Evolutionary conservation across 2,888 invertebrate genomes (phyloP).

Genomic region (Cephus sareptanus): DNA sequence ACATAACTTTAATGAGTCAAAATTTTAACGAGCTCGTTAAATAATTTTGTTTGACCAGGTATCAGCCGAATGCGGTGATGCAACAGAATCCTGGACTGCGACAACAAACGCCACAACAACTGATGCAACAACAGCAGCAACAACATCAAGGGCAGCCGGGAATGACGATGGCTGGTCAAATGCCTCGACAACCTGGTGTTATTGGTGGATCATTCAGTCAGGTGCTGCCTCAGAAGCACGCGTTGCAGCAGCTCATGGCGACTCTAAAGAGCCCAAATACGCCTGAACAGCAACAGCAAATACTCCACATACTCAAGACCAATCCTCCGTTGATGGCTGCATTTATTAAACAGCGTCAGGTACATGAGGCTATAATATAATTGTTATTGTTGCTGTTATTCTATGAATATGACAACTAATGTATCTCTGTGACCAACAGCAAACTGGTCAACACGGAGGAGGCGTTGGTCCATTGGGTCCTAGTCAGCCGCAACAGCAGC

Average conservation of each 20-base stretch:
- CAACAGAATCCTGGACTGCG: conserved; percentile 64
- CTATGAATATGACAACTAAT: background rate
- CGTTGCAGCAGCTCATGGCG: conserved; percentile 87
- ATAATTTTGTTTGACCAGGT: conserved; percentile 38
- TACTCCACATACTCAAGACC: conserved; percentile 89
- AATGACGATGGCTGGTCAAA: conserved; percentile 58
- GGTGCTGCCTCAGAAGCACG: conserved; percentile 71
- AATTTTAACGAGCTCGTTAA: background rate
- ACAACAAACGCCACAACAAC: conserved; percentile 60
- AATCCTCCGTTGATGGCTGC: conserved; percentile 97
- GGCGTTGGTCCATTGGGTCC: conserved; percentile 57
- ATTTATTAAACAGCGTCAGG: conserved; percentile 89
- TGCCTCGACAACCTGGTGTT: conserved; percentile 59
- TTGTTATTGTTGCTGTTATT: background rate
- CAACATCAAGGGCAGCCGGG: conserved; percentile 54
- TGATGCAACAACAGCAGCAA: conserved; percentile 64
- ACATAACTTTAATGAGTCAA: background rate
- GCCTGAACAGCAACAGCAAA: conserved; percentile 91
- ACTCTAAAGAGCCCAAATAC: conserved; percentile 91
- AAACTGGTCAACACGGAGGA: conserved; percentile 57
- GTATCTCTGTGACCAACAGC: conserved; percentile 36
- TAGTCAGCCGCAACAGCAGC: conserved; percentile 63
- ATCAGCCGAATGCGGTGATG: conserved; percentile 62
- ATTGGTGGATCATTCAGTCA: conserved; percentile 58
- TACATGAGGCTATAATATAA: conserved; percentile 36